Evolutionary conservation across 2,113 vertebrate genomes (phyloP).

Genomic region (Gnathonemus longibarbis): DNA sequence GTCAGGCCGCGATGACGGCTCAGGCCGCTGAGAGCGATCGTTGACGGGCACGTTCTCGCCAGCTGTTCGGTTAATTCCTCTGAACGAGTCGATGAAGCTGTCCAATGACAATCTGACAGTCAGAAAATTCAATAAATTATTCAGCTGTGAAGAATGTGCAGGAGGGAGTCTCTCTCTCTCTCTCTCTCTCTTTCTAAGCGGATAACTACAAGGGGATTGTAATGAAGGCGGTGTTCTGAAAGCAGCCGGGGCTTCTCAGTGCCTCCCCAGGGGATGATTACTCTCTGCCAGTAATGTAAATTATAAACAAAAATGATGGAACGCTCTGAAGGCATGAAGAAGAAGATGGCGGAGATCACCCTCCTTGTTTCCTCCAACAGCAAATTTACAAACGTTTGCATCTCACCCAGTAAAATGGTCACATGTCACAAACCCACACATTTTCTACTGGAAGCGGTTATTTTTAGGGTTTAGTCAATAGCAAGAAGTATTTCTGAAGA

Average conservation of each 20-base stretch:
- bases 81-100: constrained; percentile 13
- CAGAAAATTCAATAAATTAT: constrained; percentile 18
- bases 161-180: neutral
- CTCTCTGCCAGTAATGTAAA: neutral
- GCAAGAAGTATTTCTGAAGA: neutral
- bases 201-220: constrained; percentile 1
- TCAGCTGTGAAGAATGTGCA: neutral
- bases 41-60: neutral
- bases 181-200: neutral
- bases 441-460: neutral
- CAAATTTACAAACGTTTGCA: neutral
- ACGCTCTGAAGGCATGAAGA: neutral
- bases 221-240: neutral
- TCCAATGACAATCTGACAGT: constrained; percentile 8
- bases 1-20: neutral
- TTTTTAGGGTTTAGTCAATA: neutral
- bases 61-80: constrained; percentile 7
- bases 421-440: neutral
- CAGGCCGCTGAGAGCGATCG: neutral
- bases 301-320: neutral
- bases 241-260: neutral
- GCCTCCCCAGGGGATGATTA: neutral
- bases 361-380: neutral
- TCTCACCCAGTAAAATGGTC: neutral
- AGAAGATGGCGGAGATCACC: neutral